Evolutionary conservation across 23 tunicate species (phyloP).

Genomic region (Aplidium turbinatum): DNA sequence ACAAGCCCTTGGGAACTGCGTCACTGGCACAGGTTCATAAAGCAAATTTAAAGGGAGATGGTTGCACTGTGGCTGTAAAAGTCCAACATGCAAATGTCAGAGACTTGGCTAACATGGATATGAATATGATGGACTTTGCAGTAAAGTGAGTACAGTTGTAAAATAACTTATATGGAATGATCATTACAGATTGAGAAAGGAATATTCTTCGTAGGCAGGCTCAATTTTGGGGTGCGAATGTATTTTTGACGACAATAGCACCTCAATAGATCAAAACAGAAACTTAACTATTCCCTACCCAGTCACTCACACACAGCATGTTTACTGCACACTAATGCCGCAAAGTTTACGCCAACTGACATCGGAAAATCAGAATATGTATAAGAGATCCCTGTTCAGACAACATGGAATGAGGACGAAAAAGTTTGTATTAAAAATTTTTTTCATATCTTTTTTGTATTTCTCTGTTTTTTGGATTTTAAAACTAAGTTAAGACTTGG

Average conservation of each 20-base stretch:
- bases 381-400: background rate
- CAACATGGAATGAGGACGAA: background rate
- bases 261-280: too few relatives aligned
- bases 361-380: too few relatives aligned
- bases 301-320: too few relatives aligned
- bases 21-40: constrained; percentile 94
- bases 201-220: too few relatives aligned
- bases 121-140: constrained; percentile 82
- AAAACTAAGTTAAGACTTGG: too few relatives aligned
- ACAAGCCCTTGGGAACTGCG: constrained; percentile 89
- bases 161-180: background rate
- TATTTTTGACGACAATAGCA: too few relatives aligned
- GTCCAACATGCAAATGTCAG: constrained; percentile 91
- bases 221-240: too few relatives aligned
- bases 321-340: too few relatives aligned
- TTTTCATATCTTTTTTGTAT: background rate
- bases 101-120: constrained; percentile 74
- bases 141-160: constrained; percentile 14
- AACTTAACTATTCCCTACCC: too few relatives aligned
- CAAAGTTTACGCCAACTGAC: too few relatives aligned
- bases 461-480: too few relatives aligned
- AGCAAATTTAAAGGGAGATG: constrained; percentile 61
- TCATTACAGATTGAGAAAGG: too few relatives aligned
- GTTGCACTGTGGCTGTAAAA: constrained; percentile 85
- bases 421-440: background rate